phyloP scores from a whole-genome alignment of 2,113 vertebrate species.

The Strigops habroptila region DNA sequence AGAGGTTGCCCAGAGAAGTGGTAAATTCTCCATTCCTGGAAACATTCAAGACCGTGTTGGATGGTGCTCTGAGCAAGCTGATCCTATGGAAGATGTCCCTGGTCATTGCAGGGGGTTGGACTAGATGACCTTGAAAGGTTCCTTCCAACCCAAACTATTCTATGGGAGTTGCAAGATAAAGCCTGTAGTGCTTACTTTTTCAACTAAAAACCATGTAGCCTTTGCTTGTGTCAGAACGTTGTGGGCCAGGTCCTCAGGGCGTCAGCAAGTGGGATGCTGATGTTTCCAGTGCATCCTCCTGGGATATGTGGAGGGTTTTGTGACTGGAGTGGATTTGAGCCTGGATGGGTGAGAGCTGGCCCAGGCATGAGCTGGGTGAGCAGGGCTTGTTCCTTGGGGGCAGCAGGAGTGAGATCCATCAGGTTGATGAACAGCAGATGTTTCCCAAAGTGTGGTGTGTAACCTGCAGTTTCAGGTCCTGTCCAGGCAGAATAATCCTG shows the following conservation, averaged over 20 bases:
- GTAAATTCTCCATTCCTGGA: not conserved
- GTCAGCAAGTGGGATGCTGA: not conserved
- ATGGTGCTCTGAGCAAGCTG: not conserved
- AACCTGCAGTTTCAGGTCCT: not conserved
- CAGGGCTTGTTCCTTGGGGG: not conserved
- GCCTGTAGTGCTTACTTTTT: not conserved
- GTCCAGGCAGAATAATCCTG: not conserved
- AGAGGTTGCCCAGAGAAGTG: not conserved
- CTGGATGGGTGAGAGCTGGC: not conserved
- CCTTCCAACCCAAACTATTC: not conserved
- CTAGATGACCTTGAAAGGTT: not conserved
- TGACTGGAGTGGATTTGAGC: not conserved
- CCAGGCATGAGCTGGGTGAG: not conserved
- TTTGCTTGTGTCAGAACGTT: not conserved
- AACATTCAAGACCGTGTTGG: not conserved
- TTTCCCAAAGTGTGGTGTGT: not conserved
- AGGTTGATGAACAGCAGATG: not conserved
- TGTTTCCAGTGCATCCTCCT: not conserved
- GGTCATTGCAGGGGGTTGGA: not conserved
- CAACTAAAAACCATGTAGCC: accelerated
- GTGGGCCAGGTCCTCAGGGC: not conserved
- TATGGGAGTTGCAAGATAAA: not conserved
- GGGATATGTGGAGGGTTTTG: not conserved
- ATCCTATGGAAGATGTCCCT: not conserved
- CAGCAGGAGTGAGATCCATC: not conserved